Conservation (phyloP, 1,140 invertebrate genomes). For the Caenorhabditis remanei region DNA sequence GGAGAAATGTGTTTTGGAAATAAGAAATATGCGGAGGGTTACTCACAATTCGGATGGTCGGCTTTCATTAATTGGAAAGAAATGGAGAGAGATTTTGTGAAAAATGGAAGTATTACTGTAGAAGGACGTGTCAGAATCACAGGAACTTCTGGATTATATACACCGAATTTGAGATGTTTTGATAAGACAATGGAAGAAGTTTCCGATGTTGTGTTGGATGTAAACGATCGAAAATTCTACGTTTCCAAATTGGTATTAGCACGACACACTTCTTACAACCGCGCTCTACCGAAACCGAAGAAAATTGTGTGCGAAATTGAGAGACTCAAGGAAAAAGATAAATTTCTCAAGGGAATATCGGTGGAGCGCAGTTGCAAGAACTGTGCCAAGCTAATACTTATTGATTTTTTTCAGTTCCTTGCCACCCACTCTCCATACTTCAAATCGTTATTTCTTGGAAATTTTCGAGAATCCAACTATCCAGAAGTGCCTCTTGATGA, state of each 20-base stretch:
- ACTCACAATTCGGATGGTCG: too few relatives aligned
- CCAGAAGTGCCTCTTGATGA: not conserved
- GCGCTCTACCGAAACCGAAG: too few relatives aligned
- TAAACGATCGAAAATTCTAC: not conserved
- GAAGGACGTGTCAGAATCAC: not conserved
- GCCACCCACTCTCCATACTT: not conserved
- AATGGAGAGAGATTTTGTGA: not conserved
- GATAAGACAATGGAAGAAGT: not conserved
- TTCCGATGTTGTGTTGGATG: not conserved
- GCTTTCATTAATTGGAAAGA: not conserved
- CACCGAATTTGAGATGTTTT: not conserved
- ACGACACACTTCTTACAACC: too few relatives aligned
- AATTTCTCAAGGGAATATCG: too few relatives aligned
- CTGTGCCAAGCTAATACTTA: too few relatives aligned
- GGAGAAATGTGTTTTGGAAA: too few relatives aligned
- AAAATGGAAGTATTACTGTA: not conserved
- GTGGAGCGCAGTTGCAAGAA: too few relatives aligned
- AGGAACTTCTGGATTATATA: not conserved
- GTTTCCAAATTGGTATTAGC: conserved; percentile 1
- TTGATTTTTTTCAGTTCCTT: not conserved
- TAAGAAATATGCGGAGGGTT: too few relatives aligned
- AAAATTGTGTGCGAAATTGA: too few relatives aligned
- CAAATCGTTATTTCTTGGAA: not conserved
- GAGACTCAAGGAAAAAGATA: too few relatives aligned
- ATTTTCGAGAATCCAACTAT: not conserved